phyloP scores from a whole-genome alignment of 2,797 vertebrate genomes.

The Pristis pectinata region DNA sequence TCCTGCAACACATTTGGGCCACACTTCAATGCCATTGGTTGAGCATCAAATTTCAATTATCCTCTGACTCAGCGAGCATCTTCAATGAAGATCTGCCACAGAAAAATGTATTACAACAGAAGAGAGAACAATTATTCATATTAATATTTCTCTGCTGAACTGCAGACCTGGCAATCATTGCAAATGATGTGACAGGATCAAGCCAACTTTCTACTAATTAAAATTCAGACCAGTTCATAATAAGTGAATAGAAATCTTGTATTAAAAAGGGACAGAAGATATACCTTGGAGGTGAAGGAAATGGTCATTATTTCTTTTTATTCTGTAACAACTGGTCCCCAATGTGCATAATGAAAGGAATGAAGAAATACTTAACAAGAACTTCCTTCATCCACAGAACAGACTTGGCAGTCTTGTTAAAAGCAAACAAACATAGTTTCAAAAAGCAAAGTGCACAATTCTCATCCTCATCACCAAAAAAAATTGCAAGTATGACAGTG shows the following conservation, averaged over 20 bases:
- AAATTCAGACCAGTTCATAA: background rate
- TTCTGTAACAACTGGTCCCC: background rate
- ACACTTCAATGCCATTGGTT: background rate
- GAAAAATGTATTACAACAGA: background rate
- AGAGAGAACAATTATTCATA: background rate
- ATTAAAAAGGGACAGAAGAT: background rate
- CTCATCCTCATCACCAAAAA: background rate
- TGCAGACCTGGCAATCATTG: background rate
- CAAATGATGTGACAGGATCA: background rate
- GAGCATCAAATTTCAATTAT: background rate
- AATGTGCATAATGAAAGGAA: background rate
- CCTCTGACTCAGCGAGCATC: background rate
- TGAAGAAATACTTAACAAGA: background rate
- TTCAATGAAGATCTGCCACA: background rate
- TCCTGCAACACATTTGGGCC: background rate
- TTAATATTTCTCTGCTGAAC: background rate
- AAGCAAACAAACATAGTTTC: background rate
- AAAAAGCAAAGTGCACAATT: background rate
- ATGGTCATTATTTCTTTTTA: background rate
- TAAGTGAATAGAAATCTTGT: background rate
- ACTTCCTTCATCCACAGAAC: background rate
- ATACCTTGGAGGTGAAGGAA: background rate
- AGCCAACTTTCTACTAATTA: background rate
- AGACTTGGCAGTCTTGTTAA: background rate
- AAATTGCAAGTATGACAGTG: background rate